Evolutionary conservation across 2,113 vertebrate species (phyloP).

Genomic region (Oryzias curvinotus): DNA sequence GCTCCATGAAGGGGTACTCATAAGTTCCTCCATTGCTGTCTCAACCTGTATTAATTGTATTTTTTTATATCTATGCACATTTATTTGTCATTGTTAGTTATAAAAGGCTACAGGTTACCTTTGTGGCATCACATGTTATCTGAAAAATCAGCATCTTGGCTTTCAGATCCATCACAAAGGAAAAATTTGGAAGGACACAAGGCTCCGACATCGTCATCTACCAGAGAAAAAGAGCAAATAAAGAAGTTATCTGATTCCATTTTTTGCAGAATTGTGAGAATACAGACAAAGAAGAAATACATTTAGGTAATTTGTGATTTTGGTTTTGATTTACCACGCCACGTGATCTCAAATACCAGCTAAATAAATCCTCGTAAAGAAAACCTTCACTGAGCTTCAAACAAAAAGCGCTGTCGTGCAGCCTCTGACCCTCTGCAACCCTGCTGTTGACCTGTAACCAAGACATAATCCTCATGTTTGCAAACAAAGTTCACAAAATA

Average conservation of each 20-base stretch:
- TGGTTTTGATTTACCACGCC: constrained; percentile 2
- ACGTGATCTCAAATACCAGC: constrained; percentile 5
- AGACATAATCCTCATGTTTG: neutral
- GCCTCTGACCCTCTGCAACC: neutral
- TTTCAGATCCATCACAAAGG: constrained; percentile 57
- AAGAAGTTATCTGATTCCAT: neutral
- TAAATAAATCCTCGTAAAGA: accelerated
- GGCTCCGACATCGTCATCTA: constrained; percentile 3
- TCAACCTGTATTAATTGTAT: neutral
- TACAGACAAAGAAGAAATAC: neutral
- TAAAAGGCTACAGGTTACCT: constrained; percentile 1
- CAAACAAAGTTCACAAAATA: neutral
- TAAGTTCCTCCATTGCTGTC: neutral
- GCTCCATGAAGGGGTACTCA: accelerated
- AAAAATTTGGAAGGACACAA: constrained; percentile 46
- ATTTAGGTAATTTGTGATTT: neutral
- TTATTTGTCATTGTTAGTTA: too few species aligned
- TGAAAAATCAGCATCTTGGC: constrained; percentile 47
- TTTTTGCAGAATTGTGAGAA: neutral
- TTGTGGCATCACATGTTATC: accelerated
- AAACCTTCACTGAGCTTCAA: neutral
- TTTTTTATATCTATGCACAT: too few species aligned
- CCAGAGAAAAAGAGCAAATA: neutral
- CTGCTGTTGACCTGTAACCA: constrained; percentile 48
- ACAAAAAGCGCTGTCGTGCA: constrained; percentile 31